Percentiles rank a stretch among this genome's conserved stretches.
phyloP scores from a whole-genome alignment of 2,888 invertebrate species.

The Biston stratarius region DNA sequence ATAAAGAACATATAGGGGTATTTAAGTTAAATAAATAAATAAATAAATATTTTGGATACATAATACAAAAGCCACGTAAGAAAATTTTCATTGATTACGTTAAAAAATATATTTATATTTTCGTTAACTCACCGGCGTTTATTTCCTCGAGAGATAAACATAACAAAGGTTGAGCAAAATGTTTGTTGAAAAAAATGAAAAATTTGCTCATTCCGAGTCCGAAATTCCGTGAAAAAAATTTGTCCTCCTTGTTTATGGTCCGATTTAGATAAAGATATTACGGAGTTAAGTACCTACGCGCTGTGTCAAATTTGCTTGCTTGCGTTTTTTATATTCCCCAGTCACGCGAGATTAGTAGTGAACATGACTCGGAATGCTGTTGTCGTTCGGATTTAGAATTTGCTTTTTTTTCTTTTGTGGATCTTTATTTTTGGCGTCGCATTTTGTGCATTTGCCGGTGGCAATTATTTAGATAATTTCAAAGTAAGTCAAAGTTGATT shows the following conservation, averaged over 20 bases:
- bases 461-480: no score
- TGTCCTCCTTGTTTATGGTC: slow-evolving; percentile 69
- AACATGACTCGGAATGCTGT: slow-evolving; percentile 77
- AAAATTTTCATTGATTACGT: no score
- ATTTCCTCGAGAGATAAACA: no score
- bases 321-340: slow-evolving; percentile 66
- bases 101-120: no score
- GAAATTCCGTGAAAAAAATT: slow-evolving; percentile 54
- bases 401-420: not conserved
- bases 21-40: no score
- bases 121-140: no score
- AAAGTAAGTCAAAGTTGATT: no score
- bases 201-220: slow-evolving; percentile 15
- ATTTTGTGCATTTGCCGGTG: not conserved
- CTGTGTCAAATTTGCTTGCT: slow-evolving; percentile 79
- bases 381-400: slow-evolving; percentile 62
- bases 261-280: slow-evolving; percentile 82
- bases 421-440: not conserved
- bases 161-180: no score
- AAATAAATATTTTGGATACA: no score
- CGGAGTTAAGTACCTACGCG: slow-evolving; percentile 67
- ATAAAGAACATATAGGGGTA: no score
- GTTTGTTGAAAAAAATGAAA: not conserved
- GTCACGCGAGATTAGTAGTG: slow-evolving; percentile 70
- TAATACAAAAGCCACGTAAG: no score